A percentile compares a stretch with the other conserved stretches of the same genome.
phyloP scores from a whole-genome alignment of 2,888 invertebrate genomes.

The Selenia dentaria region DNA sequence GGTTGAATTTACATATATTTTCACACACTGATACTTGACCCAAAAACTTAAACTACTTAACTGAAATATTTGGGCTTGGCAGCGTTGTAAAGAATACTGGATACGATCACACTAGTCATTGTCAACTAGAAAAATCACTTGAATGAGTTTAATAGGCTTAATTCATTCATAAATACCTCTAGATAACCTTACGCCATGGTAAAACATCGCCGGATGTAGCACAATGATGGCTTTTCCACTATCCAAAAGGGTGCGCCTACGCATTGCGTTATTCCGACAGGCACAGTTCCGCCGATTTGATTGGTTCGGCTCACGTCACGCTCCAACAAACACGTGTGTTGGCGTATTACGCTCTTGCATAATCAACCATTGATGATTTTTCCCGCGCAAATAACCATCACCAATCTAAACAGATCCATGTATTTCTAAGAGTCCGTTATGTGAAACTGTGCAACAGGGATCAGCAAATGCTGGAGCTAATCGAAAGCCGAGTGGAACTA shows the following conservation, averaged over 20 bases:
- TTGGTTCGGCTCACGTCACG: constrained; percentile 59
- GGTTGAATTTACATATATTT: constrained; percentile 22
- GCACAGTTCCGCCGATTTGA: constrained; percentile 77
- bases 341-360: constrained; percentile 58
- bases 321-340: constrained; percentile 64
- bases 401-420: constrained; percentile 40
- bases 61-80: constrained; percentile 26
- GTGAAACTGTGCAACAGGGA: constrained; percentile 28
- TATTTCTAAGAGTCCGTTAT: constrained; percentile 28
- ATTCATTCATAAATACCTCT: constrained; percentile 30
- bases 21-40: constrained; percentile 15
- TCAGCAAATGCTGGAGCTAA: constrained; percentile 43
- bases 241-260: constrained; percentile 68
- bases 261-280: constrained; percentile 70
- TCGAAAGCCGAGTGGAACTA: constrained; percentile 53
- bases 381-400: constrained; percentile 53
- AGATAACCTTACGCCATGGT: constrained; percentile 35
- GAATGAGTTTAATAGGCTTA: constrained; percentile 21
- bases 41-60: constrained; percentile 13
- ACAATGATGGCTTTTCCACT: constrained; percentile 61
- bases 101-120: constrained; percentile 18
- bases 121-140: constrained; percentile 25
- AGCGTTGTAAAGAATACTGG: constrained; percentile 19
- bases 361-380: constrained; percentile 65
- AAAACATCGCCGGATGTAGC: constrained; percentile 51